A percentile compares a stretch with the other conserved stretches of the same genome.
phyloP scores from a whole-genome alignment of 2,888 invertebrate genomes.

The Latrodectus hesperus region DNA sequence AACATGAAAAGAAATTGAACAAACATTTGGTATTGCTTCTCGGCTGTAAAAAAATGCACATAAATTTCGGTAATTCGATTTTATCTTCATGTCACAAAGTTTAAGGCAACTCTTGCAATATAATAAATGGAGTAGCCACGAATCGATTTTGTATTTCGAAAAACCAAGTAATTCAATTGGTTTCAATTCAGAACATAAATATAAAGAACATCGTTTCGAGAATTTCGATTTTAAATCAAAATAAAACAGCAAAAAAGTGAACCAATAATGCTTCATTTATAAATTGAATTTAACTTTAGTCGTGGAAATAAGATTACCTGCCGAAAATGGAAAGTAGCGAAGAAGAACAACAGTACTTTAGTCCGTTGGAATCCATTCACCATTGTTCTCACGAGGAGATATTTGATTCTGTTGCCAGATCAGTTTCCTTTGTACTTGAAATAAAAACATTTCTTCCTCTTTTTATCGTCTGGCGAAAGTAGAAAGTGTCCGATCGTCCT shows the following conservation, averaged over 20 bases:
- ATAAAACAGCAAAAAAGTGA: neutral
- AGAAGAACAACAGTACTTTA: conserved; percentile 13
- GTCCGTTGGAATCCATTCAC: neutral
- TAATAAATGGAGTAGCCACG: neutral
- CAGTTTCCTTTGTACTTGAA: conserved; percentile 25
- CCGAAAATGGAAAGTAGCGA: neutral
- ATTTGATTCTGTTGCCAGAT: conserved; percentile 32
- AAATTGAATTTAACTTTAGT: conserved; percentile 43
- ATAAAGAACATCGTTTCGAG: neutral
- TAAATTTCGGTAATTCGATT: too few relatives aligned
- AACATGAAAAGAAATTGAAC: too few relatives aligned
- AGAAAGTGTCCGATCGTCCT: conserved; percentile 33
- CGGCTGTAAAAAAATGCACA: too few relatives aligned
- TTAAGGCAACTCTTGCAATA: too few relatives aligned
- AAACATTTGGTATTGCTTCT: too few relatives aligned
- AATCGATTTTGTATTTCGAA: neutral
- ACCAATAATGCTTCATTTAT: conserved; percentile 57
- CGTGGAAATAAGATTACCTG: conserved; percentile 47
- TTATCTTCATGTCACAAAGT: too few relatives aligned
- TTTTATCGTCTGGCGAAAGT: conserved; percentile 2
- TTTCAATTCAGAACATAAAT: neutral
- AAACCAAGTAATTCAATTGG: neutral
- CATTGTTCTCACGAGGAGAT: conserved; percentile 44
- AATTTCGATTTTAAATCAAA: conserved; percentile 3
- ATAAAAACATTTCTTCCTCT: conserved; percentile 11